Percentiles rank a stretch among this genome's conserved stretches.
phyloP scores from a whole-genome alignment of 2,797 vertebrate species.

The Etheostoma perlongum region DNA sequence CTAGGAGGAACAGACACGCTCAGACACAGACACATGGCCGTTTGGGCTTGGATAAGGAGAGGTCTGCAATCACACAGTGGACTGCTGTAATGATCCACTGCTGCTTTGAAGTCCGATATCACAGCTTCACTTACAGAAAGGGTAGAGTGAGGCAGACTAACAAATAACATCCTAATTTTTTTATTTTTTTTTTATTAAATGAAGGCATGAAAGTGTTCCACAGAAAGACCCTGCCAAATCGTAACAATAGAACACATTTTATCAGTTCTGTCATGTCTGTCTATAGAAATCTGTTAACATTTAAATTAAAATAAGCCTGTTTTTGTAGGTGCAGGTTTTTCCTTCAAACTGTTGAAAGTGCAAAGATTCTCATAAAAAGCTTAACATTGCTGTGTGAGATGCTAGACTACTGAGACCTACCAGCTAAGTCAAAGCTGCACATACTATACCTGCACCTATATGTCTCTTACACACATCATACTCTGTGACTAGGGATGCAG shows the following conservation, averaged over 20 bases:
- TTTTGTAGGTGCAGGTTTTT: neutral
- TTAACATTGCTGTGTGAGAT: neutral
- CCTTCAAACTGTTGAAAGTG: slow-evolving; percentile 1
- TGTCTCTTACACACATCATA: neutral
- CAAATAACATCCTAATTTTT: slow-evolving; percentile 21
- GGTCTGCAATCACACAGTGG: slow-evolving; percentile 49
- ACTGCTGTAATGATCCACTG: slow-evolving; percentile 59
- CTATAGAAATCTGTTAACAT: neutral
- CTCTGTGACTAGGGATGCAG: too few relatives aligned
- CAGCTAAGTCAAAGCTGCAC: slow-evolving; percentile 8
- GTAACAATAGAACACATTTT: slow-evolving; percentile 11
- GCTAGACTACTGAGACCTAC: neutral
- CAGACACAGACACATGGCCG: slow-evolving; percentile 8
- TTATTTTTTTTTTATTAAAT: neutral
- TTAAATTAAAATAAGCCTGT: neutral
- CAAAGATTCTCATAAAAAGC: neutral
- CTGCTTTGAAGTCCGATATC: slow-evolving; percentile 64
- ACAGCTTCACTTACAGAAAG: slow-evolving; percentile 44
- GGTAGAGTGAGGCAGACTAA: slow-evolving; percentile 33
- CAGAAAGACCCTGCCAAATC: neutral
- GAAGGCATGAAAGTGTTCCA: slow-evolving; percentile 5
- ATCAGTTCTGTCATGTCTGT: slow-evolving; percentile 7
- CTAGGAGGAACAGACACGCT: slow-evolving; percentile 29
- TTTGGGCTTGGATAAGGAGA: slow-evolving; percentile 45
- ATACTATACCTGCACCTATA: slow-evolving; percentile 25